Evolutionary conservation across 1,140 invertebrate species (phyloP).

Genomic region (Dendroctonus valens): DNA sequence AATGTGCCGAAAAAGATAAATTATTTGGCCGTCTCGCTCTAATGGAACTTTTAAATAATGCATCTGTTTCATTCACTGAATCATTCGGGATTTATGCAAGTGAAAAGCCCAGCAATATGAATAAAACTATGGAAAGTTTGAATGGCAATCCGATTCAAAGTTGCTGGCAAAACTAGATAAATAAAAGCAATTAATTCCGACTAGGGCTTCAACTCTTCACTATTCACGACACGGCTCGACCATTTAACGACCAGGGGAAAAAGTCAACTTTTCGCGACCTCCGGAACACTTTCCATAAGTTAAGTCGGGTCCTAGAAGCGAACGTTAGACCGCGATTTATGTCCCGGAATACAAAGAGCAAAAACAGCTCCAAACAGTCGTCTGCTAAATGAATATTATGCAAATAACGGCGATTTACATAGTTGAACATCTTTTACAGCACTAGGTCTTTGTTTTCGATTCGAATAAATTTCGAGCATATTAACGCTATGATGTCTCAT

Average conservation of each 20-base stretch:
- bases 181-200: no score
- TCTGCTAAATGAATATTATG: conserved; percentile 33
- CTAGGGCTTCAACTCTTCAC: conserved; percentile 1
- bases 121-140: no score
- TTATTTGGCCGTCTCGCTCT: no score
- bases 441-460: conserved; percentile 27
- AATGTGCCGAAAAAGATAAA: no score
- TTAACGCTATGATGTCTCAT: no score
- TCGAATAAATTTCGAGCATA: conserved; percentile 1
- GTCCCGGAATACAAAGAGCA: conserved; percentile 15
- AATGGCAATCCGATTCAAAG: no score
- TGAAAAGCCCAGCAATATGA: no score
- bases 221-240: neutral
- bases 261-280: conserved; percentile 4
- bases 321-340: conserved; percentile 30
- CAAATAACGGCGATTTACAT: conserved; percentile 30
- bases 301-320: conserved; percentile 1
- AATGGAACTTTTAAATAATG: no score
- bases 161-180: no score
- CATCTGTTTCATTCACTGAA: no score
- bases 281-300: conserved; percentile 13
- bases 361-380: conserved; percentile 31
- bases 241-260: conserved; percentile 4
- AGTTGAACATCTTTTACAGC: conserved; percentile 23
- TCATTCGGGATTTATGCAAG: no score